A percentile compares a stretch with the other conserved stretches of the same genome.
phyloP scores from a whole-genome alignment of 1,140 invertebrate genomes.

The Nephotettix cincticeps region DNA sequence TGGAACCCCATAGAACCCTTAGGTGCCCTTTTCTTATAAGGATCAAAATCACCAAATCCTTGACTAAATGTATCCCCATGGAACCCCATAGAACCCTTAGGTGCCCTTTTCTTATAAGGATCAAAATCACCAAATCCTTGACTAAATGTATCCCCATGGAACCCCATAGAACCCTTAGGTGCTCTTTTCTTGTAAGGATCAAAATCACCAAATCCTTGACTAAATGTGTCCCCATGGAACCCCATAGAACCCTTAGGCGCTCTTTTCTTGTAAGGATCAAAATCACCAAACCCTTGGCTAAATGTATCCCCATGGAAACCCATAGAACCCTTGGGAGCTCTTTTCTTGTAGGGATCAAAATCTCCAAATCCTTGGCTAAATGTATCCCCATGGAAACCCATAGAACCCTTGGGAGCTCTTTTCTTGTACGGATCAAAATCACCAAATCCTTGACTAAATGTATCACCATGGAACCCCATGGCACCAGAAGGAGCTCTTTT shows the following conservation, averaged over 20 bases:
- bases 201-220: constrained; percentile 47
- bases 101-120: constrained; percentile 43
- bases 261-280: constrained; percentile 47
- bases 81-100: constrained; percentile 41
- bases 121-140: constrained; percentile 44
- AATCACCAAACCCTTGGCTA: constrained; percentile 50
- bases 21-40: constrained; percentile 41
- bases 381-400: constrained; percentile 45
- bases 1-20: constrained; percentile 39
- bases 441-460: constrained; percentile 52
- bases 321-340: constrained; percentile 34
- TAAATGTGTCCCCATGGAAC: constrained; percentile 46
- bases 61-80: constrained; percentile 46
- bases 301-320: constrained; percentile 51
- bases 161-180: constrained; percentile 41
- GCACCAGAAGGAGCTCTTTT: constrained; percentile 39
- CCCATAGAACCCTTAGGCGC: constrained; percentile 42
- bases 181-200: constrained; percentile 45
- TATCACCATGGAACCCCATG: constrained; percentile 47
- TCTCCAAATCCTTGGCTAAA: constrained; percentile 48
- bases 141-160: constrained; percentile 38
- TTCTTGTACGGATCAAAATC: constrained; percentile 50
- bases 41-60: constrained; percentile 41
- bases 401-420: constrained; percentile 44
- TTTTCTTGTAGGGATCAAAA: constrained; percentile 47